A percentile compares a stretch with the other conserved stretches of the same genome.
Conservation (phyloP, 2,113 vertebrate genomes). For the Benitochromis conjunctus region DNA sequence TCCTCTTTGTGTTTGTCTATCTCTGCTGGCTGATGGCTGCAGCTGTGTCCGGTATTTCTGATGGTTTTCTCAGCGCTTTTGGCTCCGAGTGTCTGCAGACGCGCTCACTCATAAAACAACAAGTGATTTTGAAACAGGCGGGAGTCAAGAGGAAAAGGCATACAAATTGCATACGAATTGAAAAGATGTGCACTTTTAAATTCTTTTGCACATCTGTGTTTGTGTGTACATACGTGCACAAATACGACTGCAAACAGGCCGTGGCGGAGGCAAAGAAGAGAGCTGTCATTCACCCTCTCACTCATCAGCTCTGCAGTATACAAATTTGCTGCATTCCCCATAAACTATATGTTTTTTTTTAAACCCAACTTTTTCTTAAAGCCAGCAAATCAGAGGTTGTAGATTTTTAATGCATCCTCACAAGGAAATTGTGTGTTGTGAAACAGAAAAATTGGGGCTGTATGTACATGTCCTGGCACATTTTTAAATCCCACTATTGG, state of each 20-base stretch:
- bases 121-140: background rate
- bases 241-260: constrained; percentile 7
- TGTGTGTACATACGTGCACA: background rate
- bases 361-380: background rate
- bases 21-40: background rate
- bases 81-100: background rate
- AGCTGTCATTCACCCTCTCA: constrained; percentile 27
- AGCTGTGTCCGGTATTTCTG: background rate
- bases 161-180: background rate
- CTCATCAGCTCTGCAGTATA: constrained; percentile 19
- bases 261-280: constrained; percentile 5
- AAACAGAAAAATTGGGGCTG: background rate
- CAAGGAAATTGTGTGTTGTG: background rate
- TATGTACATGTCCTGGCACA: background rate
- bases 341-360: background rate
- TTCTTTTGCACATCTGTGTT: background rate
- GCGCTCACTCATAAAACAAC: constrained; percentile 9
- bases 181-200: background rate
- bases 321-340: background rate
- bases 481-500: background rate
- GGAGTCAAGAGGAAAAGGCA: background rate
- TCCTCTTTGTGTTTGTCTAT: background rate
- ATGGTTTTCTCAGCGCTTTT: background rate
- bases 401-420: background rate
- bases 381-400: background rate